Evolutionary conservation across 2,113 vertebrate genomes (phyloP).

Genomic region (Malurus elegans): DNA sequence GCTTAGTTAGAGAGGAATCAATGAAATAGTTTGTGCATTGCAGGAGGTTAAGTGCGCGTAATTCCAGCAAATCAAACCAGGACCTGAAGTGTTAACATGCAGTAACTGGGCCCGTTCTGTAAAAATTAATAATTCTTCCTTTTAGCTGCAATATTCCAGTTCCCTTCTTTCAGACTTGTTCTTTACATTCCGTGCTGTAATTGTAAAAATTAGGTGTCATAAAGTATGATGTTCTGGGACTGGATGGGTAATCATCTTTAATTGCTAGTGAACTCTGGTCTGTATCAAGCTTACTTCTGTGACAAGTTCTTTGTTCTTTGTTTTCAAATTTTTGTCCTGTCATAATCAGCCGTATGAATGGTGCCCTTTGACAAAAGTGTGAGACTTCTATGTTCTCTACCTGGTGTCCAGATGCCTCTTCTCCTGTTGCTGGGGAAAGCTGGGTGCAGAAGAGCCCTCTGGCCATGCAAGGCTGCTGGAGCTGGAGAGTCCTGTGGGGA

Average conservation of each 20-base stretch:
- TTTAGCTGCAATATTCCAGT: not conserved
- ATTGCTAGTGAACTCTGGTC: conserved; percentile 35
- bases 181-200: conserved; percentile 36
- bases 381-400: not conserved
- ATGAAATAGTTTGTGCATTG: not conserved
- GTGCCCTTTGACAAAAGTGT: not conserved
- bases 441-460: not conserved
- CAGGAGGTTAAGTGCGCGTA: not conserved
- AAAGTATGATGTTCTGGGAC: conserved; percentile 49
- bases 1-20: not conserved
- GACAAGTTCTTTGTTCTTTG: not conserved
- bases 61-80: not conserved
- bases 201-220: conserved; percentile 45
- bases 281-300: conserved; percentile 31
- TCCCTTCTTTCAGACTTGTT: conserved; percentile 29
- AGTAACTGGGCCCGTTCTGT: not conserved
- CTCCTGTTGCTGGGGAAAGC: not conserved
- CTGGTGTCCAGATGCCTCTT: not conserved
- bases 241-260: conserved; percentile 62
- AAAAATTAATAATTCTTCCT: not conserved
- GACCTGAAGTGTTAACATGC: not conserved
- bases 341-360: not conserved
- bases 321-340: conserved; percentile 10
- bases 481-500: not conserved
- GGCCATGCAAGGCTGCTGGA: not conserved